phyloP scores from a whole-genome alignment of 2,888 invertebrate species.

The Sphinx pinastri region DNA sequence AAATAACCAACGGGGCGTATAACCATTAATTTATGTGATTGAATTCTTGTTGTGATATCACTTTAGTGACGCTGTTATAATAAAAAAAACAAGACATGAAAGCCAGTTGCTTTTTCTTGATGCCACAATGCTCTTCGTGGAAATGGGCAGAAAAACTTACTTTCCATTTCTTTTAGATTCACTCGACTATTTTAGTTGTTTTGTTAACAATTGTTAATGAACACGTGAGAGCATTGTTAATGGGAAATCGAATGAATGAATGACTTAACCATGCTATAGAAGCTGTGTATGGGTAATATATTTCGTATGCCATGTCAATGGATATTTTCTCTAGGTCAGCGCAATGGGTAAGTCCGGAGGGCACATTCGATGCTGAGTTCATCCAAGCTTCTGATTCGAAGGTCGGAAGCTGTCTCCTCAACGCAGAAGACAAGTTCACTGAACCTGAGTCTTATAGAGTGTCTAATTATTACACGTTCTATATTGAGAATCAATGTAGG shows the following conservation, averaged over 20 bases:
- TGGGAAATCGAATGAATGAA: no score
- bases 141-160: not conserved
- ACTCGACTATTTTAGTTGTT: not conserved
- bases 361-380: constrained; percentile 54
- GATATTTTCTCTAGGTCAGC: constrained; percentile 60
- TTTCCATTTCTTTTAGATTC: constrained; percentile 6
- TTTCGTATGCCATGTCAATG: not conserved
- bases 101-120: not conserved
- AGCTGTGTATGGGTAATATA: not conserved
- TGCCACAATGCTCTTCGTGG: not conserved
- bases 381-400: constrained; percentile 62
- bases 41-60: not conserved
- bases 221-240: not conserved
- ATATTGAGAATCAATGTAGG: constrained; percentile 92
- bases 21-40: not conserved
- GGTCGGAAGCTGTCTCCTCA: constrained; percentile 88
- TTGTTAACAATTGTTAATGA: not conserved
- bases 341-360: constrained; percentile 68
- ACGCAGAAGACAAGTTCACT: constrained; percentile 88
- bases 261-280: no score
- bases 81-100: not conserved
- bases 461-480: constrained; percentile 89
- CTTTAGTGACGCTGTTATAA: not conserved
- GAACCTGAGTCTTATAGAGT: constrained; percentile 91
- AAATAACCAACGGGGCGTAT: no score